Conservation (phyloP, 2,888 invertebrate species). For the Nephrotoma appendiculata region DNA sequence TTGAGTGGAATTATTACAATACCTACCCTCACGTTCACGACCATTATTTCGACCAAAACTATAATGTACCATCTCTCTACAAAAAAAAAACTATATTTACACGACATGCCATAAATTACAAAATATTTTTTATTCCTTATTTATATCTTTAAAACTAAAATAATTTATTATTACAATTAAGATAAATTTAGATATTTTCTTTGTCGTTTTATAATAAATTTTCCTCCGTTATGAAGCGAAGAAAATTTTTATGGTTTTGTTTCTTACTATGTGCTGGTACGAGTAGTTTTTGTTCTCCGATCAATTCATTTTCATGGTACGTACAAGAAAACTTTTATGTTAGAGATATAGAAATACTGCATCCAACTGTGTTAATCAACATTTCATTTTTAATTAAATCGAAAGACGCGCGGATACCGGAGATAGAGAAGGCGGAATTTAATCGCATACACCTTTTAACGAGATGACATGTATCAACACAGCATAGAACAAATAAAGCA, state of each 20-base stretch:
- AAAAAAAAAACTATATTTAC: not conserved
- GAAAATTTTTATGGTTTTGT: not conserved
- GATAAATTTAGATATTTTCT: not conserved
- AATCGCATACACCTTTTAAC: not conserved
- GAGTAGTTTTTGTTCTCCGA: not conserved
- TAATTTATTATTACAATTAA: not conserved
- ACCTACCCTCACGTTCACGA: not conserved
- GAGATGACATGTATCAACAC: not conserved
- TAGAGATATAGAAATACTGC: not conserved
- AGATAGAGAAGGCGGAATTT: not conserved
- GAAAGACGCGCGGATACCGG: not conserved
- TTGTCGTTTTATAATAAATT: not conserved
- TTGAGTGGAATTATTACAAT: not conserved
- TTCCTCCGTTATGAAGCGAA: not conserved
- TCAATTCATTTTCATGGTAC: not conserved
- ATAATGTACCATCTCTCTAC: not conserved
- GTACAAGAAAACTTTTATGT: not conserved
- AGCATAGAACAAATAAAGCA: not conserved
- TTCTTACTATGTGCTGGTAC: not conserved
- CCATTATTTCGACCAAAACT: not conserved
- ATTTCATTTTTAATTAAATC: not conserved
- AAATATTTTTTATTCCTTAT: not conserved
- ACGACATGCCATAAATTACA: not conserved
- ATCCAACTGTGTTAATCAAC: not conserved
- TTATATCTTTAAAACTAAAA: not conserved